phyloP scores from a whole-genome alignment of 2,888 invertebrate species.

The Erannis defoliaria region DNA sequence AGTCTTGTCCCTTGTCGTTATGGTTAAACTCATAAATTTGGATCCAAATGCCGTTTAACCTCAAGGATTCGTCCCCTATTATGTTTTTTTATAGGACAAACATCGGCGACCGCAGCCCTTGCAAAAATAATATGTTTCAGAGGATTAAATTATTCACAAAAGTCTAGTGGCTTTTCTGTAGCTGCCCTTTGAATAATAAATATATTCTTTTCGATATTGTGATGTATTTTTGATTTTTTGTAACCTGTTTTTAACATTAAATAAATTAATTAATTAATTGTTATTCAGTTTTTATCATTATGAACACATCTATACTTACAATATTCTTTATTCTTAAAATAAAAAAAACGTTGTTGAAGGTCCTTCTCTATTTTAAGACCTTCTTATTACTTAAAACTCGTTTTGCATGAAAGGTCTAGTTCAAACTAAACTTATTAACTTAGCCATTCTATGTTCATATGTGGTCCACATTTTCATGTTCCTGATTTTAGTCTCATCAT shows the following conservation, averaged over 20 bases:
- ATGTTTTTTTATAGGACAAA: constrained; percentile 76
- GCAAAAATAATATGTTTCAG: constrained; percentile 81
- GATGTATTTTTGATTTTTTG: constrained; percentile 28
- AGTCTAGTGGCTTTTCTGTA: constrained; percentile 71
- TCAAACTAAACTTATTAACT: too few relatives aligned
- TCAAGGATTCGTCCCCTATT: constrained; percentile 59
- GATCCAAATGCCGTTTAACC: constrained; percentile 46
- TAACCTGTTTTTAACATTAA: not conserved
- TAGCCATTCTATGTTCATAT: too few relatives aligned
- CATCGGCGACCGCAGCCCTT: constrained; percentile 65
- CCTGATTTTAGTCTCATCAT: too few relatives aligned
- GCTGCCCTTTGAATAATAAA: constrained; percentile 79
- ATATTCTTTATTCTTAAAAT: not conserved
- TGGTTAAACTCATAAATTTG: constrained; percentile 41
- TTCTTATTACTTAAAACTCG: too few relatives aligned
- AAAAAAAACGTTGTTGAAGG: too few relatives aligned
- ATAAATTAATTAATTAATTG: too few relatives aligned
- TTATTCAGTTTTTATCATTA: not conserved
- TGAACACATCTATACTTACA: too few relatives aligned
- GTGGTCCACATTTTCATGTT: too few relatives aligned
- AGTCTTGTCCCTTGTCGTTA: too few relatives aligned
- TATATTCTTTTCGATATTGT: constrained; percentile 77
- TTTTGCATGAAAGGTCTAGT: too few relatives aligned
- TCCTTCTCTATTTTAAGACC: too few relatives aligned
- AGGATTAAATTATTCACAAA: constrained; percentile 81